These are phyloP conservation scores for Agrilus planipennis DNA, from an alignment of 1,140 invertebrate genomes.

Conservation along the genomic window DNA sequence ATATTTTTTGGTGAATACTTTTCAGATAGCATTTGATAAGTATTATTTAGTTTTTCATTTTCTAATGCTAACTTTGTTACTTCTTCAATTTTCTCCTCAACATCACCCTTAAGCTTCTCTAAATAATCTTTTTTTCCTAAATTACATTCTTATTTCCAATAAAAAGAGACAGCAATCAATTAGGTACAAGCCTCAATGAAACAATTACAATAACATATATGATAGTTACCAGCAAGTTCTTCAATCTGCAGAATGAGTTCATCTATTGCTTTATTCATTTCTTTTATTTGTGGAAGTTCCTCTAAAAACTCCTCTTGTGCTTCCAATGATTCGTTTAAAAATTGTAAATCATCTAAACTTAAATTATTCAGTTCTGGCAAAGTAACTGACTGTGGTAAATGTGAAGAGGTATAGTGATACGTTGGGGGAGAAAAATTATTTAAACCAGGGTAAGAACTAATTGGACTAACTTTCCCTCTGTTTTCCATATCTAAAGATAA, in stretches of 20 bases:
- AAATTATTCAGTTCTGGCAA: constrained; percentile 56
- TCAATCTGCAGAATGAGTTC: constrained; percentile 59
- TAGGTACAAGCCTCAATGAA: too few relatives aligned
- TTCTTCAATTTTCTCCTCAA: constrained; percentile 49
- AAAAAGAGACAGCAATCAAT: too few relatives aligned
- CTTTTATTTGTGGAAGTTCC: constrained; percentile 49
- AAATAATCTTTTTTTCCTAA: constrained; percentile 52
- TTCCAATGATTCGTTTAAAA: constrained; percentile 52
- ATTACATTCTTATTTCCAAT: constrained; percentile 49
- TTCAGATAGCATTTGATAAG: constrained; percentile 57
- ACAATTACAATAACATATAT: too few relatives aligned
- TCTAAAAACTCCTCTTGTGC: constrained; percentile 58
- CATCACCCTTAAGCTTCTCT: constrained; percentile 45
- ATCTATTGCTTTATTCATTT: constrained; percentile 55
- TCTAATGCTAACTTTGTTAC: constrained; percentile 55
- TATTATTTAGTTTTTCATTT: constrained; percentile 53
- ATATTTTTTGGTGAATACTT: constrained; percentile 62
- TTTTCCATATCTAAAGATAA: constrained; percentile 12
- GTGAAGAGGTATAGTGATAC: constrained; percentile 4
- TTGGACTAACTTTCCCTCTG: constrained; percentile 22
- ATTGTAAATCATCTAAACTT: constrained; percentile 54
- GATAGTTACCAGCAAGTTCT: constrained; percentile 57
- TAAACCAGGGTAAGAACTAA: constrained; percentile 12
- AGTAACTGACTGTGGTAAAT: constrained; percentile 19
- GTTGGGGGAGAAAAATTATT: constrained; percentile 23